Conservation (phyloP, 2,113 vertebrate genomes). For the Paracanthobrama guichenoti region DNA sequence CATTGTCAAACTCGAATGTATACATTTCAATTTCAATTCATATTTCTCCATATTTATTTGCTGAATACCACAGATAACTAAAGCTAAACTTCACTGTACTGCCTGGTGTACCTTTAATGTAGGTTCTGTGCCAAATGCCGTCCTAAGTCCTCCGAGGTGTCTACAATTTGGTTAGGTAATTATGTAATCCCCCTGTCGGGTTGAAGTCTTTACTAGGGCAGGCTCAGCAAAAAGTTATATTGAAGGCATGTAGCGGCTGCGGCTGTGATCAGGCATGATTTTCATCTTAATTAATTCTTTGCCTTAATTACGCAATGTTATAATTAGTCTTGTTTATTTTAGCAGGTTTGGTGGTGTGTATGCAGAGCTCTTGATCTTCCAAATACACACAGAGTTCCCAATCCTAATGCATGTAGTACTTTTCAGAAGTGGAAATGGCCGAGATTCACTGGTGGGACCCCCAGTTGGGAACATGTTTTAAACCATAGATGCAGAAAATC, state of each 20-base stretch:
- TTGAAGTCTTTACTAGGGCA: not conserved
- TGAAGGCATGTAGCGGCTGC: not conserved
- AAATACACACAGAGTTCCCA: not conserved
- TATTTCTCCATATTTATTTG: not conserved
- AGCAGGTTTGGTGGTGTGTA: not conserved
- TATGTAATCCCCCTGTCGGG: not conserved
- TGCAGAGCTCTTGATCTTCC: not conserved
- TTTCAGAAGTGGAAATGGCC: not conserved
- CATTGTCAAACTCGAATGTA: too few species aligned
- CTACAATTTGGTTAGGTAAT: not conserved
- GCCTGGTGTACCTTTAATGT: not conserved
- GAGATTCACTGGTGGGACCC: too few species aligned
- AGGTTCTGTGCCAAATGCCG: not conserved
- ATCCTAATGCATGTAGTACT: not conserved
- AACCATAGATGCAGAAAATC: too few species aligned
- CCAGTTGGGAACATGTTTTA: too few species aligned
- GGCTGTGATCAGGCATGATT: too few species aligned
- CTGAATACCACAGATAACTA: too few species aligned
- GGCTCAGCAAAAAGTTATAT: not conserved
- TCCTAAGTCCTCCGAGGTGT: not conserved
- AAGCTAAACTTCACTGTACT: not conserved
- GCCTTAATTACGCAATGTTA: not conserved
- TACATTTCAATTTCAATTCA: not conserved
- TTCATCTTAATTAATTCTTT: too few species aligned
- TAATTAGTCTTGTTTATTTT: conserved; percentile 3